Evolutionary conservation across 2,113 vertebrate genomes (phyloP), one percentile per base, ranked within the genome.

Genomic region (Odobenus rosmarus): DNA sequence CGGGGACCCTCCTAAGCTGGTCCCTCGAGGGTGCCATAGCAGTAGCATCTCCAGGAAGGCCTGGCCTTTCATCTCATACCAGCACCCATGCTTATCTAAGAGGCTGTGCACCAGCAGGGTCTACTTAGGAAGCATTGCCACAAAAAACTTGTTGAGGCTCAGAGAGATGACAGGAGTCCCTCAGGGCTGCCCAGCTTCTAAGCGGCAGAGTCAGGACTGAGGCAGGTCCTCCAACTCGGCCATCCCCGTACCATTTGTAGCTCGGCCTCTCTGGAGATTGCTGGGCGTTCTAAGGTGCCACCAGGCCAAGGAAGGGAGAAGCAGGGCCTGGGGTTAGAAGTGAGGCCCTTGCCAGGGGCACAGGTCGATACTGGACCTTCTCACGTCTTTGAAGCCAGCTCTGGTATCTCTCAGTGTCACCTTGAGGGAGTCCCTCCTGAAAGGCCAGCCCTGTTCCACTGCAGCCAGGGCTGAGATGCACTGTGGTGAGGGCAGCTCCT

Each of bases 231-330:
- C 16, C 10, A 49, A 53, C 23, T 55, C 19, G 23, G 62, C 18
- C 1, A 0, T 69, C 42, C 3, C 21, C 1, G 0, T 6, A n/a
- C 49, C 8, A 0, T 16, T 26, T 6, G 0, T 24, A 61, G 28
- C n/a, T 90, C 59, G 39, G 18, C n/a, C 2, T 79, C 42, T 39
- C 53, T 77, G 53, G 21, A 51, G 59, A 90, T 53, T 15, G 0
- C 5, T 53, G 53, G 72, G 49, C 7, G 4, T 82, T 16, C 46
- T 11, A 12, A 67, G 16, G 28, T 0, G 12, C 86, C 83, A 46
- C 64, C 23, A 28, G n/a, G 18, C 9, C 46, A 67, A 5, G 10
- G 7, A 16, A 33, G 24, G 42, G 28, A 33, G 28, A 62, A 69
- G 49, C 23, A 2, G 57, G 62, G 72, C 31, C 39, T 74, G 9